Percentiles rank a stretch among this genome's conserved stretches.
Conservation (phyloP, 2,797 vertebrate genomes). For the Chelmon rostratus region DNA sequence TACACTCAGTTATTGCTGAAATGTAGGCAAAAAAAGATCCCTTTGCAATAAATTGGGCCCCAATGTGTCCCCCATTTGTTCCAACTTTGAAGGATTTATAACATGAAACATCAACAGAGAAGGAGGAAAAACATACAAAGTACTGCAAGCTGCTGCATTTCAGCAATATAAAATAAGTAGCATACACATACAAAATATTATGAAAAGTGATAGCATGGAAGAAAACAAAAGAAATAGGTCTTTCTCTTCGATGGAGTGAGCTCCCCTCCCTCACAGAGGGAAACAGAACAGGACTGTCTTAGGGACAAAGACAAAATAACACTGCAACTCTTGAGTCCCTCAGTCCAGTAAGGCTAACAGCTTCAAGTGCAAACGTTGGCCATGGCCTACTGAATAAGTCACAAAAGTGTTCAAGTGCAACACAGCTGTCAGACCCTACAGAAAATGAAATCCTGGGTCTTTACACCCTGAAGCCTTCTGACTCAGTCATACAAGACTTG, state of each 20-base stretch:
- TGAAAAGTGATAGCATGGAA: slow-evolving; percentile 10
- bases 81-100: slow-evolving; percentile 11
- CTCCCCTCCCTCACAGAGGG: slow-evolving; percentile 84
- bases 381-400: slow-evolving; percentile 59
- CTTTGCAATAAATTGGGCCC: slow-evolving; percentile 26
- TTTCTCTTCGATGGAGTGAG: slow-evolving; percentile 38
- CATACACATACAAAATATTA: slow-evolving; percentile 7
- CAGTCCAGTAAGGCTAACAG: slow-evolving; percentile 60
- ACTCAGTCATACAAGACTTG: slow-evolving; percentile 30
- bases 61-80: background rate
- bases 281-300: slow-evolving; percentile 62
- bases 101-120: slow-evolving; percentile 34
- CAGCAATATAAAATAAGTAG: slow-evolving; percentile 36
- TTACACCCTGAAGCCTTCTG: slow-evolving; percentile 6
- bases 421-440: slow-evolving; percentile 61
- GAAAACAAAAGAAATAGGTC: slow-evolving; percentile 24
- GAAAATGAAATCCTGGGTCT: slow-evolving; percentile 39
- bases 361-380: slow-evolving; percentile 76
- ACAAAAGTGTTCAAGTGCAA: slow-evolving; percentile 78
- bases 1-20: slow-evolving; percentile 24
- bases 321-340: slow-evolving; percentile 53
- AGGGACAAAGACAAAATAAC: slow-evolving; percentile 52
- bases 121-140: background rate
- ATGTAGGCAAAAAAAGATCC: slow-evolving; percentile 17
- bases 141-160: slow-evolving; percentile 46